Evolutionary conservation across 2,888 invertebrate genomes (phyloP).

Genomic region (Ischnus inquisitorius): DNA sequence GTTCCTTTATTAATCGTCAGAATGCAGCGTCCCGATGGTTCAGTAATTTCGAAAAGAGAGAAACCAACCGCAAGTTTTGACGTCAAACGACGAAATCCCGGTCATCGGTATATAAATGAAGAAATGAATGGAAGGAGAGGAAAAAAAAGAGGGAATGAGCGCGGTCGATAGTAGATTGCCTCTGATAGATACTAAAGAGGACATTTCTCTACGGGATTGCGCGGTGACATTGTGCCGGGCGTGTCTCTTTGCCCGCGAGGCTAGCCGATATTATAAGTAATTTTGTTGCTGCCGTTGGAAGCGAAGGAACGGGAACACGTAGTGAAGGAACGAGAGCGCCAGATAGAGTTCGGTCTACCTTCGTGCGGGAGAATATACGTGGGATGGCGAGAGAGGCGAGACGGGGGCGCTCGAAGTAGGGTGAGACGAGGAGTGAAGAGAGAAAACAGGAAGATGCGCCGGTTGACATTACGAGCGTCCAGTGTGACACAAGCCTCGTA

Average conservation of each 20-base stretch:
- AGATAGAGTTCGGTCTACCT: conserved; percentile 5
- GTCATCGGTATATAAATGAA: neutral
- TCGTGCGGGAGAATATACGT: conserved; percentile 38
- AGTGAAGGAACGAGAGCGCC: neutral
- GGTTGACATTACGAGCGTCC: conserved; percentile 77
- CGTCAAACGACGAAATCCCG: too few relatives aligned
- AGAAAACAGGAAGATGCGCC: conserved; percentile 65
- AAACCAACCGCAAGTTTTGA: too few relatives aligned
- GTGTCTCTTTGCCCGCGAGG: conserved; percentile 72
- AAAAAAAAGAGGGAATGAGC: conserved; percentile 63
- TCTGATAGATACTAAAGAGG: conserved; percentile 81
- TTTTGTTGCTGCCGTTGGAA: conserved; percentile 69
- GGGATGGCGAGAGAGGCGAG: neutral
- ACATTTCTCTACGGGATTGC: conserved; percentile 78
- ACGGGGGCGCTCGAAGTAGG: conserved; percentile 31
- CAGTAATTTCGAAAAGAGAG: neutral
- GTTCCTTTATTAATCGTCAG: too few relatives aligned
- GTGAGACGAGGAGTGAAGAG: conserved; percentile 65
- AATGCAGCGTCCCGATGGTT: too few relatives aligned
- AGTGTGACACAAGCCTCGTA: conserved; percentile 77
- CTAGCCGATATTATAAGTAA: conserved; percentile 80
- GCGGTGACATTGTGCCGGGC: conserved; percentile 70
- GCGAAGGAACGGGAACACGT: neutral
- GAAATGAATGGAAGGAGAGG: neutral
- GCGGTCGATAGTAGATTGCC: conserved; percentile 75